Evolutionary conservation across 2,797 vertebrate genomes (phyloP).

Genomic region (Falco naumanni): DNA sequence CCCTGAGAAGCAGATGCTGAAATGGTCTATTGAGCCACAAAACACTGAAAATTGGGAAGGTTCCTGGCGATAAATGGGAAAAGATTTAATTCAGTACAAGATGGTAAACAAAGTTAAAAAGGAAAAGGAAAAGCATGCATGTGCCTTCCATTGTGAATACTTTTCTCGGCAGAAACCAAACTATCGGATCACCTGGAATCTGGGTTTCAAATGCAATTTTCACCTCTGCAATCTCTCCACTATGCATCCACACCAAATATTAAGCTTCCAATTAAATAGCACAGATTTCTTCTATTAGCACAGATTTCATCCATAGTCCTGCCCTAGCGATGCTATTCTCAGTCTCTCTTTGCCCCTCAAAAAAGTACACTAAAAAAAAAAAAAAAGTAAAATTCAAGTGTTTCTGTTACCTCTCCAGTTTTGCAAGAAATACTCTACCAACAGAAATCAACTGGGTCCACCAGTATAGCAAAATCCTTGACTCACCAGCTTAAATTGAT

Average conservation of each 20-base stretch:
- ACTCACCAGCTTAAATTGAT: not conserved
- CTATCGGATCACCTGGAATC: not conserved
- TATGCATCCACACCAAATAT: not conserved
- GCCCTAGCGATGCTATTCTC: not conserved
- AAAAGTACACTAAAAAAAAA: not conserved
- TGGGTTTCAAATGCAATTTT: not conserved
- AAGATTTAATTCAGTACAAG: not conserved
- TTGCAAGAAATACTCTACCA: not conserved
- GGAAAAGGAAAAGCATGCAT: not conserved
- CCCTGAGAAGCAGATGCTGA: not conserved
- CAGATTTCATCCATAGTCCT: not conserved
- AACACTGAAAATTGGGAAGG: not conserved
- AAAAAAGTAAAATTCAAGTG: not conserved
- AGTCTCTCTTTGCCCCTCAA: not conserved
- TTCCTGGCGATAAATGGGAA: not conserved
- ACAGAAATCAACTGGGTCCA: not conserved
- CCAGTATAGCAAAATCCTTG: not conserved
- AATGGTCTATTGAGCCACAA: not conserved
- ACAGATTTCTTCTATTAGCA: not conserved
- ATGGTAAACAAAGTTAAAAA: not conserved
- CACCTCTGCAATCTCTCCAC: not conserved
- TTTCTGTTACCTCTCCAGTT: not conserved
- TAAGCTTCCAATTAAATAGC: not conserved
- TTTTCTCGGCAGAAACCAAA: not conserved
- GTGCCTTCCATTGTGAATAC: not conserved